phyloP scores from a whole-genome alignment of 2,113 vertebrate genomes.

The Natator depressus region DNA sequence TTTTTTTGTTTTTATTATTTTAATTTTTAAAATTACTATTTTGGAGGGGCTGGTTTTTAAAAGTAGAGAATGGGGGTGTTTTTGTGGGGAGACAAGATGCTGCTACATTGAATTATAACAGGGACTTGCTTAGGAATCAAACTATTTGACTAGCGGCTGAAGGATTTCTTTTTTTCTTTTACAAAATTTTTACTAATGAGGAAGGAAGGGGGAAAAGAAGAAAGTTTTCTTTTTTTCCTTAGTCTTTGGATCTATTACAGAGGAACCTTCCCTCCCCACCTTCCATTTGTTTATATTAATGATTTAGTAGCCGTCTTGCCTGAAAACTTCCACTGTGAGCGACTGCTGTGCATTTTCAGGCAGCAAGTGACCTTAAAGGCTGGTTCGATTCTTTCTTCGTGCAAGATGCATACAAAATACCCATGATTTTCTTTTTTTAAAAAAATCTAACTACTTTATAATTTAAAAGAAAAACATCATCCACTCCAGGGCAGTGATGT shows the following conservation, averaged over 20 bases:
- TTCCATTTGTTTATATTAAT: slow-evolving; percentile 90
- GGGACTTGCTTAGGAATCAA: slow-evolving; percentile 56
- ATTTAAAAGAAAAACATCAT: slow-evolving; percentile 62
- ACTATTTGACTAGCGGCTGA: slow-evolving; percentile 17
- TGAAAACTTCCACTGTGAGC: slow-evolving; percentile 84
- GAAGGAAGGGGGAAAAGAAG: slow-evolving; percentile 63
- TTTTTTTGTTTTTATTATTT: slow-evolving; percentile 7
- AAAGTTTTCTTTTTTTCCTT: slow-evolving; percentile 47
- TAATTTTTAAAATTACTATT: not conserved
- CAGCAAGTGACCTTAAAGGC: slow-evolving; percentile 82
- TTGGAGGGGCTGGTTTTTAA: slow-evolving; percentile 31
- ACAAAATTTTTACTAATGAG: slow-evolving; percentile 14
- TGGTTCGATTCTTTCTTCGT: slow-evolving; percentile 74
- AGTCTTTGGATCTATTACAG: slow-evolving; percentile 79
- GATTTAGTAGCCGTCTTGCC: slow-evolving; percentile 86
- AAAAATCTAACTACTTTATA: slow-evolving; percentile 69
- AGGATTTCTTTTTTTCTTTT: slow-evolving; percentile 2
- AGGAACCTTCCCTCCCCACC: slow-evolving; percentile 76
- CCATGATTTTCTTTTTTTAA: slow-evolving; percentile 38
- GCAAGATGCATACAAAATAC: slow-evolving; percentile 67
- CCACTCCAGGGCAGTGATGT: slow-evolving; percentile 72
- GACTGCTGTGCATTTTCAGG: slow-evolving; percentile 79
- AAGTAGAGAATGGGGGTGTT: slow-evolving; percentile 36
- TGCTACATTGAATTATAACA: slow-evolving; percentile 41
- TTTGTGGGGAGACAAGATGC: slow-evolving; percentile 26